Conservation (phyloP, 2,797 vertebrate genomes). For the Balearica regulorum region DNA sequence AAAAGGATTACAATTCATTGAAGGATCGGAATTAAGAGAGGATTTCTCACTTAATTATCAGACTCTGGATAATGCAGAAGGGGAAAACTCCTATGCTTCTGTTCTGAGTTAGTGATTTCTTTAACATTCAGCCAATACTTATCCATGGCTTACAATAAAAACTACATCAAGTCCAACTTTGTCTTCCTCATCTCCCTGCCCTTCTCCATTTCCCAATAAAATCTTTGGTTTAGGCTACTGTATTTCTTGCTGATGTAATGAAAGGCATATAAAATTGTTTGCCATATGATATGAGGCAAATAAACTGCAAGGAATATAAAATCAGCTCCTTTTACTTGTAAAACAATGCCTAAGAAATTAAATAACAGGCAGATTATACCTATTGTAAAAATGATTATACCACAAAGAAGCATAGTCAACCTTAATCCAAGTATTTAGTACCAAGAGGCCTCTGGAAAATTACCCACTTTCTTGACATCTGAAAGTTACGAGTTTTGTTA, state of each 20-base stretch:
- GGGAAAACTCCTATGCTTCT: neutral
- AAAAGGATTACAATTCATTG: neutral
- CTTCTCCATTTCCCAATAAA: neutral
- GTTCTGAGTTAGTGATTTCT: neutral
- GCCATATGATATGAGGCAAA: fast-evolving
- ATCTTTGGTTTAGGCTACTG: neutral
- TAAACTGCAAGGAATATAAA: neutral
- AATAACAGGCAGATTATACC: neutral
- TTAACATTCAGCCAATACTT: neutral
- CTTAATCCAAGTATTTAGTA: neutral
- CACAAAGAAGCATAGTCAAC: neutral
- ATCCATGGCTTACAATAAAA: neutral
- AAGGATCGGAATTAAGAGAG: conserved; percentile 16
- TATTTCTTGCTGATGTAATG: neutral
- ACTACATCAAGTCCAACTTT: neutral
- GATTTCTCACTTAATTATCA: conserved; percentile 21
- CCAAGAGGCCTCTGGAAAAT: neutral
- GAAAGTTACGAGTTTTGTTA: neutral
- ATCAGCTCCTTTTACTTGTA: neutral
- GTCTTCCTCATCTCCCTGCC: neutral
- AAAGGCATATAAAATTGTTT: neutral
- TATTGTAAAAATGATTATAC: neutral
- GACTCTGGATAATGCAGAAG: neutral
- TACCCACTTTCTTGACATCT: neutral
- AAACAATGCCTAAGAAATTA: neutral